Evolutionary conservation across 2,888 invertebrate species (phyloP).

Genomic region (Ophraella communa): DNA sequence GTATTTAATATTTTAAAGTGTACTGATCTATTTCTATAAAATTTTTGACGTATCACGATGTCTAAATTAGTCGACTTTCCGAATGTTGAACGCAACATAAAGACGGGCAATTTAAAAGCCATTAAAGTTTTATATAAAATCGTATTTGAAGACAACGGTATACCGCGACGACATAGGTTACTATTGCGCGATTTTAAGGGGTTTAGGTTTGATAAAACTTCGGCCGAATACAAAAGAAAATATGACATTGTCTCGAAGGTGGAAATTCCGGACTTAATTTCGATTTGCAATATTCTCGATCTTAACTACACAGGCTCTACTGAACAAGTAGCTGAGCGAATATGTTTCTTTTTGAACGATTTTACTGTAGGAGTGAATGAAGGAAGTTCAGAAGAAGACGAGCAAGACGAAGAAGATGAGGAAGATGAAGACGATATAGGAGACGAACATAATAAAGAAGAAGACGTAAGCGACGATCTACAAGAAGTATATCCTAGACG

Average conservation of each 20-base stretch:
- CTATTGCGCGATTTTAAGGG: conserved; percentile 25
- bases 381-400: conserved; percentile 8
- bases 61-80: not conserved
- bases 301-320: conserved; percentile 23
- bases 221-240: conserved; percentile 20
- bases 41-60: not conserved
- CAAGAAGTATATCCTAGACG: not conserved
- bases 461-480: not conserved
- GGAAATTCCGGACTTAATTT: conserved; percentile 21
- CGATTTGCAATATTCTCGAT: conserved; percentile 24
- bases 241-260: conserved; percentile 10
- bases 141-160: conserved; percentile 13
- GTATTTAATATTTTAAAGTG: no score
- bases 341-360: conserved; percentile 15
- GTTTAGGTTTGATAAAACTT: conserved; percentile 20
- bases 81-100: conserved; percentile 15
- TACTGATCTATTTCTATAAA: not conserved
- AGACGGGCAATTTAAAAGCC: conserved; percentile 3
- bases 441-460: conserved; percentile 3
- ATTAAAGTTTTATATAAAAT: conserved; percentile 16
- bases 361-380: not conserved
- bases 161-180: conserved; percentile 10
- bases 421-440: conserved; percentile 9
- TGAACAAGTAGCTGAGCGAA: conserved; percentile 9
- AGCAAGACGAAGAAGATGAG: conserved; percentile 3